These are phyloP conservation scores for Acronicta aceris DNA, from an alignment of 2,888 invertebrate genomes.

Conservation along the genomic window DNA sequence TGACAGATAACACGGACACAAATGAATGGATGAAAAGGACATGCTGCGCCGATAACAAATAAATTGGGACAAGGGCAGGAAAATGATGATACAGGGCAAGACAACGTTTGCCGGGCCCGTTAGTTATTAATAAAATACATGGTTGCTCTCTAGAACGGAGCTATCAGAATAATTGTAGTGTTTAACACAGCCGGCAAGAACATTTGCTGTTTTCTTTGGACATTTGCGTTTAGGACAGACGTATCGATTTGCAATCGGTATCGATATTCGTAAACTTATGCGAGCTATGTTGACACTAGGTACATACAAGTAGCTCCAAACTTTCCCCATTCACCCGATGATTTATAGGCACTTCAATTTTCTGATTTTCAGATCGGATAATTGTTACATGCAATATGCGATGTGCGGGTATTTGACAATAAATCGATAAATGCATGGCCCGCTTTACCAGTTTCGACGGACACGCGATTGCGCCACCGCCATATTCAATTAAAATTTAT, in stretches of 20 bases:
- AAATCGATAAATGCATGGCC: constrained; percentile 20
- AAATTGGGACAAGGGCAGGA: too few relatives aligned
- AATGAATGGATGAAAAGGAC: too few relatives aligned
- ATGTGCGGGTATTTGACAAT: neutral
- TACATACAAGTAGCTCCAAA: neutral
- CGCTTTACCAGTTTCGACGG: constrained; percentile 7
- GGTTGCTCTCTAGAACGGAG: too few relatives aligned
- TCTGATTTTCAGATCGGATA: constrained; percentile 1
- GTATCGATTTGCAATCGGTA: constrained; percentile 35
- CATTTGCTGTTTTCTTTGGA: too few relatives aligned
- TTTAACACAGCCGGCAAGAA: too few relatives aligned
- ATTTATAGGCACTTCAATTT: neutral
- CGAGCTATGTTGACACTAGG: neutral
- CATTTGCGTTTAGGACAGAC: constrained; percentile 43
- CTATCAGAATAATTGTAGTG: too few relatives aligned
- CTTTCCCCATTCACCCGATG: neutral
- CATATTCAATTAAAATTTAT: constrained; percentile 38
- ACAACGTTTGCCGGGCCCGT: too few relatives aligned
- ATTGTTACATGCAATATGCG: neutral
- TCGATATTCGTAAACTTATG: constrained; percentile 14
- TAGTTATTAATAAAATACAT: too few relatives aligned
- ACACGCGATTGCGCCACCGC: constrained; percentile 26
- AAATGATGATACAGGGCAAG: too few relatives aligned
- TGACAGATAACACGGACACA: too few relatives aligned
- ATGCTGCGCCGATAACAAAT: too few relatives aligned